phyloP scores from a whole-genome alignment of 2,797 vertebrate genomes.

The Molothrus aeneus region DNA sequence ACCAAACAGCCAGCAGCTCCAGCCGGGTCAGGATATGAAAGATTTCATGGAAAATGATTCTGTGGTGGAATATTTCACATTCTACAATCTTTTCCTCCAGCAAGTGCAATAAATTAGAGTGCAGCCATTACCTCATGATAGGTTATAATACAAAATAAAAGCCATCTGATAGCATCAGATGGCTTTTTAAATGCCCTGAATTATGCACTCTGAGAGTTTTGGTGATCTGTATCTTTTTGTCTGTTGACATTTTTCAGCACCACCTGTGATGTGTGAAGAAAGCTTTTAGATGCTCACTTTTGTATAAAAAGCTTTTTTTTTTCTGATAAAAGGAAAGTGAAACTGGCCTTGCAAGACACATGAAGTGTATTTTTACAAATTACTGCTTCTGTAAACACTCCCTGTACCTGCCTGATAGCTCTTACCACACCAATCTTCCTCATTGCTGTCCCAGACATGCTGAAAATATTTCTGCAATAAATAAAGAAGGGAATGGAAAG shows the following conservation, averaged over 20 bases:
- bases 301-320: background rate
- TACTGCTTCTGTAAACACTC: background rate
- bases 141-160: constrained; percentile 7
- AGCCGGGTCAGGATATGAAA: background rate
- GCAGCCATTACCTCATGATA: background rate
- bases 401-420: background rate
- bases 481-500: background rate
- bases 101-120: background rate
- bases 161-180: background rate
- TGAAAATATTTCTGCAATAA: background rate
- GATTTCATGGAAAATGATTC: background rate
- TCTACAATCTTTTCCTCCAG: background rate
- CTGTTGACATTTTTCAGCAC: background rate
- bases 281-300: background rate
- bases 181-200: background rate
- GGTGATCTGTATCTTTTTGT: background rate
- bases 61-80: background rate
- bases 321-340: background rate
- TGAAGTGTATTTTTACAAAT: background rate
- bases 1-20: background rate
- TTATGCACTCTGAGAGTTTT: background rate
- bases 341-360: background rate
- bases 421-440: background rate
- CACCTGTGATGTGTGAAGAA: background rate
- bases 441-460: fast-evolving